Evolutionary conservation across 2,797 vertebrate species (phyloP), one percentile per base, ranked within the genome.

Genomic region (Menidia menidia): DNA sequence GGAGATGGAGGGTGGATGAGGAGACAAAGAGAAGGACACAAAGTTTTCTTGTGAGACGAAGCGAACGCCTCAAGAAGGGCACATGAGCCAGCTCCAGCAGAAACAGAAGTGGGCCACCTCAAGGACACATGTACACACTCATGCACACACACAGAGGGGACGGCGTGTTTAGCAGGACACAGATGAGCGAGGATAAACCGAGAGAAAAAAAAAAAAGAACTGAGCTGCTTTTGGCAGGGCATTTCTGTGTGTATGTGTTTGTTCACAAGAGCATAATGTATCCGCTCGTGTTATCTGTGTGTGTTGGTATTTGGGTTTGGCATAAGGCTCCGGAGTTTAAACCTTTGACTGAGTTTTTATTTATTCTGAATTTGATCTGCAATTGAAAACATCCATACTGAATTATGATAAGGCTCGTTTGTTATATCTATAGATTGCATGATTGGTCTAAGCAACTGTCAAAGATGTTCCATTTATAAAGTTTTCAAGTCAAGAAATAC

Each of bases 51-150:
- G 56, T 67, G 64, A 84, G 64, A 70, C 59, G 54, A 73, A 70
- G 62, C 78, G 84, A 72, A 70, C 30, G 75, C 50, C 54, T 80
- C 66, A 64, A 67, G 58, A 82, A 80, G 65, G 62, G 50, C 71
- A 15, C 56, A 68, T n/a, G 57, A 67, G 67, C 71, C 56, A 51
- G 77, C 62, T 80, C 64, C 33, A 60, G 30, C 6, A 3, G 60
- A 53, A 68, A 80, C 57, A 55, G 61, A 90, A 91, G 53, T 89
- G 87, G 85, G 87, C 87, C 86, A 81, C 70, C 64, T 78, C 87
- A 90, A 89, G 87, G 88, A 82, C 86, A 77, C 75, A 69, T 56
- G 45, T 19, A 65, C 51, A 57, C 35, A 41, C 60, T 71, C 55
- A 64, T 30, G 44, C 55, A 62, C 62, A 57, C 66, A 71, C n/a